A percentile compares a stretch with the other conserved stretches of the same genome.
Conservation (phyloP, 1,140 invertebrate species). For the Monomorium pharaonis region DNA sequence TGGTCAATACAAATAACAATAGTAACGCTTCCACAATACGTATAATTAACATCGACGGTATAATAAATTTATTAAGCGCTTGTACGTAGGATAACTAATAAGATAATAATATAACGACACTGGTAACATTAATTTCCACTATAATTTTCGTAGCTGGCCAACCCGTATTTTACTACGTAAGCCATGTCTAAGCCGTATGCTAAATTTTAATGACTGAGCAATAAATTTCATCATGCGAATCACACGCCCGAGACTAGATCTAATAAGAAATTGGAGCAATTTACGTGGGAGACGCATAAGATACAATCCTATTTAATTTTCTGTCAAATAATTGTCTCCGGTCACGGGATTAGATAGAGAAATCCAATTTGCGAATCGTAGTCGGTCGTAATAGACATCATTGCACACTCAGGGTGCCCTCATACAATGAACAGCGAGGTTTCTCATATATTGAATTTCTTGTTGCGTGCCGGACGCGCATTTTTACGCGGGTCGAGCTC, state of each 20-base stretch:
- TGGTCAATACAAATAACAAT: not conserved
- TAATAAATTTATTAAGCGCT: not conserved
- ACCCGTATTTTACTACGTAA: not conserved
- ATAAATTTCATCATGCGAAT: not conserved
- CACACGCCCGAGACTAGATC: not conserved
- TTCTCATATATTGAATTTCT: conserved; percentile 38
- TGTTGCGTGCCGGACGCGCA: conserved; percentile 18
- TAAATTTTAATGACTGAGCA: not conserved
- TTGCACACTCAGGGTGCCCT: not conserved
- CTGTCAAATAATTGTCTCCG: conserved; percentile 3
- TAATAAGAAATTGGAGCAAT: not conserved
- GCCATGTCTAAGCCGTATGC: not conserved
- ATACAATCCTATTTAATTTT: not conserved
- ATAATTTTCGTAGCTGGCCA: not conserved
- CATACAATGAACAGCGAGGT: conserved; percentile 22
- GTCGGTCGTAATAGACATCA: conserved; percentile 24
- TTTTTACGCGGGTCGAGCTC: conserved; percentile 32
- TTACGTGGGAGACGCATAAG: not conserved
- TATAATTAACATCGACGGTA: not conserved
- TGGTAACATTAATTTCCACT: not conserved
- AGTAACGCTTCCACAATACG: not conserved
- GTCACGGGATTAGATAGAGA: not conserved
- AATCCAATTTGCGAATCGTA: conserved; percentile 48
- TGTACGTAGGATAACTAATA: not conserved
- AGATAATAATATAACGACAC: not conserved